Evolutionary conservation across 2,888 invertebrate genomes (phyloP), one percentile per base, ranked within the genome.

Genomic region (Agrilus biguttatus): DNA sequence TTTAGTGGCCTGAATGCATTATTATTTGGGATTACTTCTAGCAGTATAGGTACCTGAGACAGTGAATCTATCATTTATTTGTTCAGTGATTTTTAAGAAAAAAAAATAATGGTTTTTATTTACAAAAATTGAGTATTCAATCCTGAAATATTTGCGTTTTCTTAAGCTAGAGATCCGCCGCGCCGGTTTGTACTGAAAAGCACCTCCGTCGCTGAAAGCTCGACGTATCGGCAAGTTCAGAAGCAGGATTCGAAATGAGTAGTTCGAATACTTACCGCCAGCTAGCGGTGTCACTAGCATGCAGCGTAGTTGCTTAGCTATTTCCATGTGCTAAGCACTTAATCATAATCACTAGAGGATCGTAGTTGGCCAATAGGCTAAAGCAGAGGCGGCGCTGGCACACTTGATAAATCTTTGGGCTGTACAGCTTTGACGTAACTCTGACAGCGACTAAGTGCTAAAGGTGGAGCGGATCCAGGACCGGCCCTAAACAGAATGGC

Each of bases 401-500:
- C 52, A 54, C 55, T 59, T 64, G 65, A 66, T 58, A 62, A 65
- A 67, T 66, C 58, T 61, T 56, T 57, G 63, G 67, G 67, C 61
- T 59, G 67, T 59, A 54, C 65, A 53, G 53, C 55, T 56, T 61
- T 66, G 66, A 67, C 66, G 62, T 58, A 53, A 55, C 48, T 58
- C 56, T 63, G 67, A 67, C 67, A 62, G 59, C 51, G 59, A 67
- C 66, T 62, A 68, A 68, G 64, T 62, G 61, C 54, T 64, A 58
- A 59, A 67, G 68, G 67, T 63, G 68, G 67, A 62, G 66, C 65
- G 53, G 52, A 28, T 53, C 51, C 56, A 56, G 58, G 60, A 56
- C 60, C 63, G 59, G 59, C 66, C 66, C 62, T 61, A 63, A 65
- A 59, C 60, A 55, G 63, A 60, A 67, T 68, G 68, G 68, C 65